These are phyloP conservation scores for Eremobia ochroleuca DNA, from an alignment of 2,888 invertebrate species.

Conservation along the genomic window DNA sequence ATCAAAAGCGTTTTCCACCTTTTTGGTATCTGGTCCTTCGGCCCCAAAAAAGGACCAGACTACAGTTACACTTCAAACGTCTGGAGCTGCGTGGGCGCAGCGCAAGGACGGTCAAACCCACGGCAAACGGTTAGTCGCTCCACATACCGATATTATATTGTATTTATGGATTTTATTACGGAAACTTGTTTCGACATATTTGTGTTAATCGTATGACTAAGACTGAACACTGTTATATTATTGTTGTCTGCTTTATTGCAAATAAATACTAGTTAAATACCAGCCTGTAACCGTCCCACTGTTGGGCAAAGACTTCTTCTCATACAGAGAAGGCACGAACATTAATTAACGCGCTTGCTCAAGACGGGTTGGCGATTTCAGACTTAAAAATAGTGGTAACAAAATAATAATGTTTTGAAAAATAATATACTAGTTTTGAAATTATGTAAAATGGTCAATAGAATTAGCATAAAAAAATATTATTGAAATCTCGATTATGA, in stretches of 20 bases:
- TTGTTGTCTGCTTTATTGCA: slow-evolving; percentile 4
- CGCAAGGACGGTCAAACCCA: slow-evolving; percentile 68
- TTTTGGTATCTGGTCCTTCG: slow-evolving; percentile 15
- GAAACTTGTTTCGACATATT: slow-evolving; percentile 55
- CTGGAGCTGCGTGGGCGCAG: slow-evolving; percentile 65
- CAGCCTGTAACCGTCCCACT: not conserved
- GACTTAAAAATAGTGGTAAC: no score
- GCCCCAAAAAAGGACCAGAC: slow-evolving; percentile 31
- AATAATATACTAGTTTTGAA: no score
- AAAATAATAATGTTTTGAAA: no score
- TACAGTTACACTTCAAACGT: slow-evolving; percentile 52
- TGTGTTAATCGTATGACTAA: slow-evolving; percentile 41
- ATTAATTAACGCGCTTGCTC: no score
- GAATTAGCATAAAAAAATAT: no score
- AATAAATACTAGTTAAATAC: not conserved
- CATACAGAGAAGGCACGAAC: no score
- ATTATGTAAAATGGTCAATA: no score
- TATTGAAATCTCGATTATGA: no score
- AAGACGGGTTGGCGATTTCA: no score
- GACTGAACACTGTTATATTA: not conserved
- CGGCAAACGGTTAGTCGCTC: slow-evolving; percentile 65
- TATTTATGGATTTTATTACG: slow-evolving; percentile 42
- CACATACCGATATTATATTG: slow-evolving; percentile 63
- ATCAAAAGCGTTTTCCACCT: not conserved
- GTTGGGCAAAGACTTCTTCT: not conserved